Evolutionary conservation across 2,888 invertebrate species (phyloP).

Genomic region (Aromia moschata): DNA sequence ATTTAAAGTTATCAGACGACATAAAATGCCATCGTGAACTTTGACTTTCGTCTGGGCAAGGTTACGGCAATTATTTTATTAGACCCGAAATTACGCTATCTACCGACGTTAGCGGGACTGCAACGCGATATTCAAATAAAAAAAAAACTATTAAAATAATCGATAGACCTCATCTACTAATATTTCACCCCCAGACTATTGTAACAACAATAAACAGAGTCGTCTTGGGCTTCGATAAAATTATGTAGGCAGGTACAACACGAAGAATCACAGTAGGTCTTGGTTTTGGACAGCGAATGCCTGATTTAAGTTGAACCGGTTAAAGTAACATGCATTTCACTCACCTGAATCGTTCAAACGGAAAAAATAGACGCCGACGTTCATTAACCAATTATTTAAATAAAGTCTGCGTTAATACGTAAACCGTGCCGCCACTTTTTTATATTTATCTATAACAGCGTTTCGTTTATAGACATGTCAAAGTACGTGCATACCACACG

Average conservation of each 20-base stretch:
- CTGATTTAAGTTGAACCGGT: constrained; percentile 3
- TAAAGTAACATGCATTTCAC: not conserved
- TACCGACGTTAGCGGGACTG: not conserved
- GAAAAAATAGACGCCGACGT: not conserved
- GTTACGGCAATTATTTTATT: not conserved
- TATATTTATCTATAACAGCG: constrained; percentile 40
- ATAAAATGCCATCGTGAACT: not conserved
- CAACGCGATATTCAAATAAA: not conserved
- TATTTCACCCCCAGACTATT: too few species aligned
- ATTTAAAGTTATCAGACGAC: too few species aligned
- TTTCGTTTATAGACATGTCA: constrained; percentile 52
- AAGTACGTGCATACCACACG: constrained; percentile 50
- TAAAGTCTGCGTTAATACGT: constrained; percentile 9
- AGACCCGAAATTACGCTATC: not conserved
- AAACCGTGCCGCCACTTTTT: constrained; percentile 37
- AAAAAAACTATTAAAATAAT: not conserved
- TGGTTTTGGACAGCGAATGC: not conserved
- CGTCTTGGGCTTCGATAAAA: too few species aligned
- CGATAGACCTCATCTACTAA: too few species aligned
- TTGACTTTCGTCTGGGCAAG: constrained; percentile 6
- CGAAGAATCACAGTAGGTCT: not conserved
- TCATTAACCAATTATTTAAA: constrained; percentile 12
- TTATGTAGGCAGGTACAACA: too few species aligned
- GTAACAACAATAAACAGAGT: too few species aligned
- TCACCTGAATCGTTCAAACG: constrained; percentile 3